Conservation (phyloP, 1,140 invertebrate genomes). For the Hyles vespertilio region DNA sequence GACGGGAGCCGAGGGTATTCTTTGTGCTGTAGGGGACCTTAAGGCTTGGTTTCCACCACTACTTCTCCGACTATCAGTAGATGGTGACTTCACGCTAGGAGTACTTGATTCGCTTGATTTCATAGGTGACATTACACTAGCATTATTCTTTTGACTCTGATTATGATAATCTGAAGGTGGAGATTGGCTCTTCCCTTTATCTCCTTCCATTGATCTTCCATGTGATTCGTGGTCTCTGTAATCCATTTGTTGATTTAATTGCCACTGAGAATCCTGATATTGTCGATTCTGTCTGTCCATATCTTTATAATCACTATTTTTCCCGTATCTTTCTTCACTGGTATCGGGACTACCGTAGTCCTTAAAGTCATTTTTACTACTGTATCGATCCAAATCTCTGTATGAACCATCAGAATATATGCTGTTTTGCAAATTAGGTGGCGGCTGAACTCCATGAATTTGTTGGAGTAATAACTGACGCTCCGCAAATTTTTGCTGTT, state of each 20-base stretch:
- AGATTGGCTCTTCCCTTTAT: slow-evolving; percentile 49
- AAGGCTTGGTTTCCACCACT: slow-evolving; percentile 79
- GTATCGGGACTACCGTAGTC: slow-evolving; percentile 54
- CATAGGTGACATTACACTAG: slow-evolving; percentile 54
- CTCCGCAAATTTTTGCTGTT: slow-evolving; percentile 78
- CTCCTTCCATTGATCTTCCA: slow-evolving; percentile 41
- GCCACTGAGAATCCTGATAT: slow-evolving; percentile 59
- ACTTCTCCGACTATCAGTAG: slow-evolving; percentile 79
- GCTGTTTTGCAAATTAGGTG: slow-evolving; percentile 68
- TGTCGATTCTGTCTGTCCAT: slow-evolving; percentile 52
- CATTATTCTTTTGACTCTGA: slow-evolving; percentile 42
- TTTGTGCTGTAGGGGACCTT: slow-evolving; percentile 85
- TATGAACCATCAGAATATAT: slow-evolving; percentile 65
- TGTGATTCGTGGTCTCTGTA: slow-evolving; percentile 49
- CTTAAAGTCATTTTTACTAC: slow-evolving; percentile 67
- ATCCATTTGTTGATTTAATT: slow-evolving; percentile 47
- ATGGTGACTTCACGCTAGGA: slow-evolving; percentile 71
- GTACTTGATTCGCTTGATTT: slow-evolving; percentile 70
- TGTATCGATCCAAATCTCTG: slow-evolving; percentile 63
- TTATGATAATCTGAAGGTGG: slow-evolving; percentile 52
- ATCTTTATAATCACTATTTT: slow-evolving; percentile 57
- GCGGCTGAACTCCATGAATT: slow-evolving; percentile 71
- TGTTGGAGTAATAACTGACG: slow-evolving; percentile 74
- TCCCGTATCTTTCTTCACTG: slow-evolving; percentile 52
- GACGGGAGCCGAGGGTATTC: slow-evolving; percentile 86